A percentile compares a stretch with the other conserved stretches of the same genome.
phyloP scores from a whole-genome alignment of 2,113 vertebrate species.

The Mastomys coucha region DNA sequence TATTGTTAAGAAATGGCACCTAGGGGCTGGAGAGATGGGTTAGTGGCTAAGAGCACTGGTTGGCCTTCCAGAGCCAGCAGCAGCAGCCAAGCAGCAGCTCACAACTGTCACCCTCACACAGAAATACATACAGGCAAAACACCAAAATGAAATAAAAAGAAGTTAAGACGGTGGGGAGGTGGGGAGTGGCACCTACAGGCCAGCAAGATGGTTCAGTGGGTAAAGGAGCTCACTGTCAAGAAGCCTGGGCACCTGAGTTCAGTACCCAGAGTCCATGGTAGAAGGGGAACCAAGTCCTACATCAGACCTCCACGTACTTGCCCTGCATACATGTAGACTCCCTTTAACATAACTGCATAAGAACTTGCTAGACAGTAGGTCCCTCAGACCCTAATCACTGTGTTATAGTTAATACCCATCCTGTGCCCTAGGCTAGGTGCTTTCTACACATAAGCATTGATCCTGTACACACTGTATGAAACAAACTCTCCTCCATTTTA shows the following conservation, averaged over 20 bases:
- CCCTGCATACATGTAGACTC: neutral
- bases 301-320: neutral
- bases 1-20: slow-evolving; percentile 16
- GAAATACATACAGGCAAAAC: no score
- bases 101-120: no score
- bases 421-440: neutral
- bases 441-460: neutral
- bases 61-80: no score
- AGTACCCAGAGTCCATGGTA: neutral
- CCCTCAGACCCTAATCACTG: neutral
- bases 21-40: neutral
- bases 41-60: neutral
- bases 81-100: no score
- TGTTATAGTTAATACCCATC: neutral
- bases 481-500: slow-evolving; percentile 3
- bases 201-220: neutral
- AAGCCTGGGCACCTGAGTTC: no score
- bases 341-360: slow-evolving; percentile 20
- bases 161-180: no score
- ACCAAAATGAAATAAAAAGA: no score
- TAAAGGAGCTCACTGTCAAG: neutral
- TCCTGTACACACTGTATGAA: neutral
- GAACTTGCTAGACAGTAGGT: neutral
- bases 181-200: neutral
- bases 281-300: neutral